Evolutionary conservation across 2,113 vertebrate species (phyloP).

Genomic region (Egretta garzetta): DNA sequence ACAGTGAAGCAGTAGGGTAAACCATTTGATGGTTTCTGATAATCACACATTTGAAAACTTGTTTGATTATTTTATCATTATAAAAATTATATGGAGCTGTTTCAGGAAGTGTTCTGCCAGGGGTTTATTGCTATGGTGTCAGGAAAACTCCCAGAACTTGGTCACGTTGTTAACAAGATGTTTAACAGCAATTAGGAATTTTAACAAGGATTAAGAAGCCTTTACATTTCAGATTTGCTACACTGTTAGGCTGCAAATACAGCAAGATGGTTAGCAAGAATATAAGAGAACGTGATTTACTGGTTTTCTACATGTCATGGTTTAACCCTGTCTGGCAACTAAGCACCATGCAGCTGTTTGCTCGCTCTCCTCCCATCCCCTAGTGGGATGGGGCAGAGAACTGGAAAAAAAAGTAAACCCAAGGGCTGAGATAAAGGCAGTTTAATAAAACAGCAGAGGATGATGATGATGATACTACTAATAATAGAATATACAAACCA

Average conservation of each 20-base stretch:
- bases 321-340: too few relatives aligned
- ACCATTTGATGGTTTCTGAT: background rate
- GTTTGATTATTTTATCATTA: background rate
- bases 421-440: too few relatives aligned
- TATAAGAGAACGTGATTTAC: background rate
- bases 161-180: background rate
- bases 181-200: background rate
- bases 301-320: background rate
- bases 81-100: background rate
- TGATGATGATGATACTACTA: too few relatives aligned
- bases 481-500: too few relatives aligned
- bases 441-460: too few relatives aligned
- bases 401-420: too few relatives aligned
- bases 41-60: background rate
- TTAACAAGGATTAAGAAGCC: background rate
- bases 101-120: background rate
- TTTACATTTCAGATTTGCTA: background rate
- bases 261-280: background rate
- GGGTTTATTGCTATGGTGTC: background rate
- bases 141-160: background rate
- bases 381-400: too few relatives aligned
- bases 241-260: background rate
- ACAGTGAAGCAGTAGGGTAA: background rate
- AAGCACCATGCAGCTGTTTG: too few relatives aligned
- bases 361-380: too few relatives aligned